Evolutionary conservation across 1,140 invertebrate species (phyloP).

Genomic region (Orius insidiosus): DNA sequence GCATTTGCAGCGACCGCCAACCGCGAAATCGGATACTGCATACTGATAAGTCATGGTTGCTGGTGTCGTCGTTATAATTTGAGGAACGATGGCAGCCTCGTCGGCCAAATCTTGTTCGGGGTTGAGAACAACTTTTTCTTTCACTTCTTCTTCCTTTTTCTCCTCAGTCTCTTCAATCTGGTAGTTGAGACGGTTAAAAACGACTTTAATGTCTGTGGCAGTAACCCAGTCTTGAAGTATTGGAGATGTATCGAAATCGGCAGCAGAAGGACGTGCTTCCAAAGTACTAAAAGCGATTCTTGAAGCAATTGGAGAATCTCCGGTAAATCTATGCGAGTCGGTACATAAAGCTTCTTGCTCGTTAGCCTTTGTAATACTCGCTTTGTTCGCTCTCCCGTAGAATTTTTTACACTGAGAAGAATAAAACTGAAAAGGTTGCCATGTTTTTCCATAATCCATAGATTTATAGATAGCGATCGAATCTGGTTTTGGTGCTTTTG

Average conservation of each 20-base stretch:
- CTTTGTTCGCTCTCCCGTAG: conserved; percentile 62
- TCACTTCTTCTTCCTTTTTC: conserved; percentile 24
- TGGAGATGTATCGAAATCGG: conserved; percentile 86
- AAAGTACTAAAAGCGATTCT: conserved; percentile 90
- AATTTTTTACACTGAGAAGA: conserved; percentile 75
- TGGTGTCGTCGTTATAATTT: conserved; percentile 25
- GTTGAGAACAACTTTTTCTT: conserved; percentile 26
- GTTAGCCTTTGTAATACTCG: conserved; percentile 70
- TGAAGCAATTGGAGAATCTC: conserved; percentile 41
- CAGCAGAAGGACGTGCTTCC: conserved; percentile 85
- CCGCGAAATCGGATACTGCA: conserved; percentile 94
- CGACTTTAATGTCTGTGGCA: conserved; percentile 86
- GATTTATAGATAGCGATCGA: conserved; percentile 94
- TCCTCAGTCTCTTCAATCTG: conserved; percentile 20
- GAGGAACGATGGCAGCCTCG: no score
- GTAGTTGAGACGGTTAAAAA: conserved; percentile 75
- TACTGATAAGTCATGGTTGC: conserved; percentile 52
- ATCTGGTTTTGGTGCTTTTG: conserved; percentile 71
- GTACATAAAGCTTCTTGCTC: conserved; percentile 88
- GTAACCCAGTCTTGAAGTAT: conserved; percentile 98
- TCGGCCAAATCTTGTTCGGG: conserved; percentile 18
- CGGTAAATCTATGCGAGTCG: conserved; percentile 62
- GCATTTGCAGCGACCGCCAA: conserved; percentile 96
- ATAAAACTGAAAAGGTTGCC: conserved; percentile 92
- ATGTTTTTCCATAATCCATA: conserved; percentile 80